Base-by-base conservation (phyloP, 2,888 invertebrate genomes). In the Sipha maydis region DNA sequence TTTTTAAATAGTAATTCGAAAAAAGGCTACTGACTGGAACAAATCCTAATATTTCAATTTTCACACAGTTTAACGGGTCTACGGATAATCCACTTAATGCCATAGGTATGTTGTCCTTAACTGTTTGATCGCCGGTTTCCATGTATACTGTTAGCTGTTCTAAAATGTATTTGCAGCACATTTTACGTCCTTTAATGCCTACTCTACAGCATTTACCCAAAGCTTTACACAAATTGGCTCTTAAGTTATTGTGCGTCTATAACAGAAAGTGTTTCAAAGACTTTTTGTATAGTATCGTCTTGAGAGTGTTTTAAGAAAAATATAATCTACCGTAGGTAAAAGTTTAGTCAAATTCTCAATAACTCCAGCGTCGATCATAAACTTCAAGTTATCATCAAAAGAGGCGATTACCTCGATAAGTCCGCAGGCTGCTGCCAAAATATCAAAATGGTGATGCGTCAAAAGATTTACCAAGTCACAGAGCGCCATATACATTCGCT, bases 161-260 rank as follows among this genome's bases (percentile, higher is more conserved):
- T 25, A 88, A 1, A 61, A 80, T 5, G 4, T 75, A 28, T 73
- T 56, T 25, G 5, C 79, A 73, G 17, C 80, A 8, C 17, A 75
- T 21, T 7, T 21, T 25, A 4, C 75, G 71, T 0, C 48, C 71
- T 0, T 25, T 80, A 9, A 21, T 25, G n/a, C 61, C 61, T 28
- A 21, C n/a, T 0, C 9, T 38, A 48, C 86, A 88, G 25, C 80
- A 88, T 80, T 80, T 80, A 19, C 86, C 86, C 28, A 88, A 38
- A 25, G 86, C 86, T 73, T 54, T 73, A n/a, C 86, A 88, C 1
- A 88, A 61, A 75, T 75, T 80, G 3, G 80, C 86, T 75, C 86
- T 80, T n/a, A 88, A 75, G 0, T 80, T 11, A 14, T 61, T 28
- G 80, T 41, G 8, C 77, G 85, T 17, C 85, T 85, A 17, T 77